phyloP scores from a whole-genome alignment of 2,888 invertebrate genomes.

The Nycteola revayana region DNA sequence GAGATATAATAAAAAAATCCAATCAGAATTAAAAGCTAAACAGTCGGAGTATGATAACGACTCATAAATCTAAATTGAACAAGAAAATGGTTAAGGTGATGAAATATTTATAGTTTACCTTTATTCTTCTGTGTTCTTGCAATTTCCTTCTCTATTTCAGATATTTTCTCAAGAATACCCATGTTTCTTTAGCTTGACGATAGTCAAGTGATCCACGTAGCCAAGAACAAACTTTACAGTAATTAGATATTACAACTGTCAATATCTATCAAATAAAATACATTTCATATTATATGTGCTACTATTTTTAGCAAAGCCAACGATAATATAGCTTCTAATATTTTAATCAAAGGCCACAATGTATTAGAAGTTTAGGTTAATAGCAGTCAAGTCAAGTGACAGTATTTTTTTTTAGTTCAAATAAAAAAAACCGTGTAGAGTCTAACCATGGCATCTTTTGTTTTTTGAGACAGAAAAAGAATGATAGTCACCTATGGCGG shows the following conservation, averaged over 20 bases:
- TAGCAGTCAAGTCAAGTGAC: slow-evolving; percentile 30
- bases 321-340: slow-evolving; percentile 7
- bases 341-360: slow-evolving; percentile 14
- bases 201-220: slow-evolving; percentile 41
- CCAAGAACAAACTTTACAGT: slow-evolving; percentile 24
- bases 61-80: too few species aligned
- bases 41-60: too few species aligned
- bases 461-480: too few species aligned
- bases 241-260: slow-evolving; percentile 9
- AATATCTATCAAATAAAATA: slow-evolving; percentile 17
- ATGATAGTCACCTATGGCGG: too few species aligned
- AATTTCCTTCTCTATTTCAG: slow-evolving; percentile 99
- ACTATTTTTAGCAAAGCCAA: slow-evolving; percentile 4
- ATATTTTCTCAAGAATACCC: slow-evolving; percentile 99
- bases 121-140: slow-evolving; percentile 99
- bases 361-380: slow-evolving; percentile 27
- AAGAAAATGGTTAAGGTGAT: too few species aligned
- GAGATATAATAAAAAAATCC: too few species aligned
- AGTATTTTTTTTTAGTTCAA: too few species aligned
- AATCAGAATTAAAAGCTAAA: too few species aligned
- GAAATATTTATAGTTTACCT: too few species aligned
- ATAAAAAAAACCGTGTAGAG: too few species aligned
- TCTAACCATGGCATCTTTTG: too few species aligned
- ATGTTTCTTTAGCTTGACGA: slow-evolving; percentile 75
- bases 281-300: slow-evolving; percentile 22